Percentiles rank a stretch among this genome's conserved stretches.
These are phyloP conservation scores for Psilopsiagon aurifrons DNA, from an alignment of 2,113 vertebrate genomes.

Conservation along the genomic window DNA sequence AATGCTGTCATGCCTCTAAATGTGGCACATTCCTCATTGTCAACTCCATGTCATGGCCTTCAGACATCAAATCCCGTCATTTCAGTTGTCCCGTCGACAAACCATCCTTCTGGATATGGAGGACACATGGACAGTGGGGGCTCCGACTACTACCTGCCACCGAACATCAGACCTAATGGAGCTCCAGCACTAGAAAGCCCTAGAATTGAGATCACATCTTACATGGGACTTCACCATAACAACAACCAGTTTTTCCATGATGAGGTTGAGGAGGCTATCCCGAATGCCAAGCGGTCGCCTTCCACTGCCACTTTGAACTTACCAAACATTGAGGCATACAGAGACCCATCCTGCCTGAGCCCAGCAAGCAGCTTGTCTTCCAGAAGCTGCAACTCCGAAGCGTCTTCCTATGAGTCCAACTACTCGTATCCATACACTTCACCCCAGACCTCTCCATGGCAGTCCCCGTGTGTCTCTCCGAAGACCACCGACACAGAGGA, in stretches of 20 bases:
- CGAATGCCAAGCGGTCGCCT: slow-evolving; percentile 81
- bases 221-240: slow-evolving; percentile 79
- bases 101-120: slow-evolving; percentile 84
- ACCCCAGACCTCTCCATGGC: slow-evolving; percentile 94
- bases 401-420: slow-evolving; percentile 93
- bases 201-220: slow-evolving; percentile 95
- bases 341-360: slow-evolving; percentile 93
- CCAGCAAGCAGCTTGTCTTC: slow-evolving; percentile 95
- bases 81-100: slow-evolving; percentile 80
- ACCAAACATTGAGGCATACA: slow-evolving; percentile 89
- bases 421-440: slow-evolving; percentile 93
- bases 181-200: slow-evolving; percentile 90
- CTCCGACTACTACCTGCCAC: slow-evolving; percentile 84
- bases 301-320: slow-evolving; percentile 90
- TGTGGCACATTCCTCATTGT: slow-evolving; percentile 85
- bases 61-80: slow-evolving; percentile 85
- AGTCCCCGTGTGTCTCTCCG: slow-evolving; percentile 94
- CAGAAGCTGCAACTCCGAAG: slow-evolving; percentile 95
- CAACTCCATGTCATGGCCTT: slow-evolving; percentile 87
- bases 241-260: slow-evolving; percentile 86
- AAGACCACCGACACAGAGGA: slow-evolving; percentile 83
- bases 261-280: slow-evolving; percentile 83
- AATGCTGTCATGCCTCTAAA: slow-evolving; percentile 86
- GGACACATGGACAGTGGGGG: slow-evolving; percentile 80
- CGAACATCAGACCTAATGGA: slow-evolving; percentile 83